A percentile compares a stretch with the other conserved stretches of the same genome.
Evolutionary conservation across 2,113 vertebrate genomes (phyloP).

Genomic region (Pangasianodon gigas): DNA sequence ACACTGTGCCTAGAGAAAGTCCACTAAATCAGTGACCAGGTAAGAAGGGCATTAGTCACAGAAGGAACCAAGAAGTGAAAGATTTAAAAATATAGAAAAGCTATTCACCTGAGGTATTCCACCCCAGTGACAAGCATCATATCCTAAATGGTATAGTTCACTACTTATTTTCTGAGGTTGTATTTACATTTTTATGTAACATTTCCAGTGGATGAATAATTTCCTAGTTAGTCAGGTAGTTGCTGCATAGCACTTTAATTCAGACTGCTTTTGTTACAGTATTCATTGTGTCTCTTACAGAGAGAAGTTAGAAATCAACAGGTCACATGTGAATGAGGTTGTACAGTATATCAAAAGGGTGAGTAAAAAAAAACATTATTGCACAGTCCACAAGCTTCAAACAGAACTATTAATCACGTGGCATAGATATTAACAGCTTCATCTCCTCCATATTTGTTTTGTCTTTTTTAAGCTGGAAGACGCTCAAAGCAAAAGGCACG

Average conservation of each 20-base stretch:
- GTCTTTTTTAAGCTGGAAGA: conserved; percentile 84
- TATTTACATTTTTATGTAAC: not conserved
- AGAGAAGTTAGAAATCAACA: conserved; percentile 96
- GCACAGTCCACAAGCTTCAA: not conserved
- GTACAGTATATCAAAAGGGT: conserved; percentile 96
- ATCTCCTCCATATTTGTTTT: conserved; percentile 26
- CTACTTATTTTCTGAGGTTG: not conserved
- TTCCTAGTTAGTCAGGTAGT: not conserved
- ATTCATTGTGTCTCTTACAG: conserved; percentile 65
- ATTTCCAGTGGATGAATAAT: too few relatives aligned
- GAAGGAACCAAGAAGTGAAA: not conserved
- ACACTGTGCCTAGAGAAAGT: not conserved
- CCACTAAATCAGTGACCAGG: not conserved
- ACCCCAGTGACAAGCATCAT: not conserved
- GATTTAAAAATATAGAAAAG: not conserved
- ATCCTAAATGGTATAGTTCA: not conserved
- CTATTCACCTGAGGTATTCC: not conserved
- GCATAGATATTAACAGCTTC: not conserved
- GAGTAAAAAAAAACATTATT: conserved; percentile 47
- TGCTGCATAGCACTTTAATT: not conserved
- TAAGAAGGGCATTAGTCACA: not conserved
- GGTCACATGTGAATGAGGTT: conserved; percentile 94
- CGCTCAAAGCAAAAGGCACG: conserved; percentile 91
- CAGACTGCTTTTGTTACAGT: not conserved
- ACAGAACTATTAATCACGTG: not conserved